A percentile compares a stretch with the other conserved stretches of the same genome.
phyloP scores from a whole-genome alignment of 2,113 vertebrate genomes.

The Anas platyrhynchos region DNA sequence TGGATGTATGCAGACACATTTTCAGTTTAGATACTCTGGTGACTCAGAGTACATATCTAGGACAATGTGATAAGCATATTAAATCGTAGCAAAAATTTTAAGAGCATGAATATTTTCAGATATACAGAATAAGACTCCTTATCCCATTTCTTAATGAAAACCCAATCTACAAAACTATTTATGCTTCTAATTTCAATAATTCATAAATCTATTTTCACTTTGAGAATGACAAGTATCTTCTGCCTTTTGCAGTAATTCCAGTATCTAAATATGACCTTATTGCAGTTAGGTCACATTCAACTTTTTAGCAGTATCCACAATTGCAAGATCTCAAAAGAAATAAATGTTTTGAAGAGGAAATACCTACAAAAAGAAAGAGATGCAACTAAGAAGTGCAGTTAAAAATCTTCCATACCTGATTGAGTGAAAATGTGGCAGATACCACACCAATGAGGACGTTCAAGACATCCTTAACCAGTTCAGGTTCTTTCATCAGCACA shows the following conservation, averaged over 20 bases:
- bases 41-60: not conserved
- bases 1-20: not conserved
- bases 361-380: not conserved
- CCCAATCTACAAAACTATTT: not conserved
- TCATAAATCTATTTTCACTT: not conserved
- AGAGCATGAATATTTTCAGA: not conserved
- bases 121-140: not conserved
- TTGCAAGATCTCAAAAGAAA: not conserved
- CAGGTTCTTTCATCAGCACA: slow-evolving; percentile 83
- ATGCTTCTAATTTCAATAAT: not conserved
- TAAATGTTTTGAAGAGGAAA: not conserved
- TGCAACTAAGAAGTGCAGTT: accelerated
- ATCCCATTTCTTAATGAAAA: not conserved
- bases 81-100: not conserved
- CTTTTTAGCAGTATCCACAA: not conserved
- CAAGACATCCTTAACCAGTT: slow-evolving; percentile 91
- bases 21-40: not conserved
- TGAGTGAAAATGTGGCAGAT: slow-evolving; percentile 90
- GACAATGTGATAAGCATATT: not conserved
- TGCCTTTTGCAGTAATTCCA: not conserved
- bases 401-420: slow-evolving; percentile 75
- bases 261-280: not conserved
- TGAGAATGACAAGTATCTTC: not conserved
- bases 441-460: slow-evolving; percentile 94
- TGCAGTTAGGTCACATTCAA: not conserved